Evolutionary conservation across 2,888 invertebrate species (phyloP), one percentile per base, ranked within the genome.

Genomic region (Polydrusus tereticollis): DNA sequence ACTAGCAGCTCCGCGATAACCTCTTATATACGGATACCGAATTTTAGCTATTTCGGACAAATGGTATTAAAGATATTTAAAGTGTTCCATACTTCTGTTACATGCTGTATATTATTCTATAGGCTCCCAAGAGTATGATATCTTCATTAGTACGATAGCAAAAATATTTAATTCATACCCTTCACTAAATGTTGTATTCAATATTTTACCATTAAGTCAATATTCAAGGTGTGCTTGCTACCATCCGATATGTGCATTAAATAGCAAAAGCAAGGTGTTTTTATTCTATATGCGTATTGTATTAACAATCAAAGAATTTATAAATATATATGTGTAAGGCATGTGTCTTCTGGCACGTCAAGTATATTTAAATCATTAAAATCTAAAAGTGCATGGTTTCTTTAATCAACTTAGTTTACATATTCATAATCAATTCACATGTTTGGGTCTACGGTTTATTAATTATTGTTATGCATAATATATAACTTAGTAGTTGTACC

Each of bases 231-330:
- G 7, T 52, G 26, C 8, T 29, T 7, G 7, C 26, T 10, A 12
- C 4, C 8, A 52, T 29, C n/a, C 4, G 14, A 14, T 38, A 23
- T 50, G 16, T 8, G 14, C 26, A 26, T 23, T 29, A 7, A 52
- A 29, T 52, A 29, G 26, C 52, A 52, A 26, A 26, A 23, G n/a
- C n/a, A 20, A 47, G 2, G 7, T 8, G 8, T 29, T 16, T 52
- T 52, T 52, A 14, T 29, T 18, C 50, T 26, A 1, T 21, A 21
- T 50, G 20, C 23, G n/a, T 43, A 43, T 18, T 4, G n/a, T 23
- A 50, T 20, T 50, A 29, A 52, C 29, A 52, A 21, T 29, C 16
- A 29, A 52, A 52, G 52, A 29, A 29, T 52, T 26, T 52, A 52
- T 26, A n/a, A n/a, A n/a, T n/a, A 29, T 26, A 16, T 52, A 20